A percentile compares a stretch with the other conserved stretches of the same genome.
These are phyloP conservation scores for Diploscapter pachys DNA, from an alignment of 1,140 invertebrate species.

Conservation along the genomic window DNA sequence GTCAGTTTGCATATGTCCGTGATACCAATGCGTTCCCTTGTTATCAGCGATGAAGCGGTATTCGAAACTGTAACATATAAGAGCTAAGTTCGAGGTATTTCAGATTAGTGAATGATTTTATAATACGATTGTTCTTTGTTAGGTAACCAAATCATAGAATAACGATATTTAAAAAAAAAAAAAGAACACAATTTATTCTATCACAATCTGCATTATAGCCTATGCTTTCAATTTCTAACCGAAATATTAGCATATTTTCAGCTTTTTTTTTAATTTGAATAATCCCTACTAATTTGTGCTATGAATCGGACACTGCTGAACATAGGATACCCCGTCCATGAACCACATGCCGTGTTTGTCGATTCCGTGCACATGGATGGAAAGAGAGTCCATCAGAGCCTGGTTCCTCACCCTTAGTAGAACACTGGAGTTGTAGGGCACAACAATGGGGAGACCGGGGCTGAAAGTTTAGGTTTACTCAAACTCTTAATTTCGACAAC, in stretches of 20 bases:
- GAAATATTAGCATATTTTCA: neutral
- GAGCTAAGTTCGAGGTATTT: too few species aligned
- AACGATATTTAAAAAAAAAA: too few species aligned
- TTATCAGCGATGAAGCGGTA: conserved; percentile 58
- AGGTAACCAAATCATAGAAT: too few species aligned
- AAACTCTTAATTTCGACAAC: too few species aligned
- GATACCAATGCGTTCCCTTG: conserved; percentile 56
- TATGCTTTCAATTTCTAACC: too few species aligned
- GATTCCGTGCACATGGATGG: conserved; percentile 55
- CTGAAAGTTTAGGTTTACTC: conserved; percentile 26
- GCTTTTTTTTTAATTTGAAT: neutral
- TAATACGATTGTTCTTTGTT: too few species aligned
- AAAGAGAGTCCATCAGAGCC: conserved; percentile 46
- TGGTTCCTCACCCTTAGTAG: conserved; percentile 46
- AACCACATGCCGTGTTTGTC: conserved; percentile 52
- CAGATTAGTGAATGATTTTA: too few species aligned
- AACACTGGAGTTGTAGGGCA: conserved; percentile 49
- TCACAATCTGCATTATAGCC: too few species aligned
- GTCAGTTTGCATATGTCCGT: conserved; percentile 51
- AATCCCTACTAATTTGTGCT: conserved; percentile 33
- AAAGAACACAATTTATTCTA: too few species aligned
- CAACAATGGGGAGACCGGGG: conserved; percentile 48
- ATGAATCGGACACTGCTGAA: conserved; percentile 46
- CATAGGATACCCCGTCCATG: conserved; percentile 46
- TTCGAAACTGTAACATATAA: conserved; percentile 36